Conservation (phyloP, 1,140 invertebrate species). For the Orchestia grillus region DNA sequence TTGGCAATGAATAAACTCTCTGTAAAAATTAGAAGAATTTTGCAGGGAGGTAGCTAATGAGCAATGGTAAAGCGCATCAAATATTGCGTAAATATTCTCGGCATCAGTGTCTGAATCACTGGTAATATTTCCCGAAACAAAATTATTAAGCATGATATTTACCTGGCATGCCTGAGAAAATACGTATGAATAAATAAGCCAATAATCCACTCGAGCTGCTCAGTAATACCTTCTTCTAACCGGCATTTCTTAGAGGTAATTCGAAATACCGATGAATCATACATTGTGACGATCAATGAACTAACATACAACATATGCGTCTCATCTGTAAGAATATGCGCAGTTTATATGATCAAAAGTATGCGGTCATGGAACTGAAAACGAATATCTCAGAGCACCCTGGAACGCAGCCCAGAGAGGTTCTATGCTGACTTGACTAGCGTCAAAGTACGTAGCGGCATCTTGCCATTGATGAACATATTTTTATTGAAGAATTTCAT, state of each 20-base stretch:
- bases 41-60: too few relatives aligned
- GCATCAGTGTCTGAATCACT: too few relatives aligned
- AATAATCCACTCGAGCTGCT: neutral
- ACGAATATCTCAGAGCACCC: neutral
- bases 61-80: too few relatives aligned
- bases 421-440: neutral
- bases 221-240: neutral
- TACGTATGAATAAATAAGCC: neutral
- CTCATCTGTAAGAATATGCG: neutral
- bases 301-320: neutral
- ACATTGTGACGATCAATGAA: neutral
- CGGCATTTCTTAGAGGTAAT: neutral
- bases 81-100: too few relatives aligned
- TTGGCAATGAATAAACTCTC: too few relatives aligned
- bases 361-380: neutral
- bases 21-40: too few relatives aligned
- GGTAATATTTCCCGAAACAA: too few relatives aligned
- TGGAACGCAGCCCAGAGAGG: neutral
- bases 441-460: neutral
- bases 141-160: too few relatives aligned
- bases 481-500: neutral
- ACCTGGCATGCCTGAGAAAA: too few relatives aligned
- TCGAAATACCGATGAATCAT: neutral
- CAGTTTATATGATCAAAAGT: neutral
- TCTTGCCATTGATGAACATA: neutral